Percentiles rank a stretch among this genome's conserved stretches.
Evolutionary conservation across 1,140 invertebrate genomes (phyloP).

Genomic region (Laupala kohalensis): DNA sequence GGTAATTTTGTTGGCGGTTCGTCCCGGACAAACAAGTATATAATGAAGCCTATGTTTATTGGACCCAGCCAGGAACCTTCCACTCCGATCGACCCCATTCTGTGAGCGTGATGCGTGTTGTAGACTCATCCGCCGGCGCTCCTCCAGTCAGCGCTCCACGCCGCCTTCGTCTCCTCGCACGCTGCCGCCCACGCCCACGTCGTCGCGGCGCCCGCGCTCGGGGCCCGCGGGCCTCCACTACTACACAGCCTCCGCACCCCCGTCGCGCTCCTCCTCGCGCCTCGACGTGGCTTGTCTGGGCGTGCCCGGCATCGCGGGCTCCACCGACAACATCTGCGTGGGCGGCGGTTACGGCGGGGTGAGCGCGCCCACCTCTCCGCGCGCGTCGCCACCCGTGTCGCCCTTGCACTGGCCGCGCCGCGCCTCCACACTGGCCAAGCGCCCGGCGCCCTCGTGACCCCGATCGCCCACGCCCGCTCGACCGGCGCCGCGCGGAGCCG

Average conservation of each 20-base stretch:
- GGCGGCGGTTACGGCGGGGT: constrained; percentile 24
- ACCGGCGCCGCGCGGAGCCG: too few species aligned
- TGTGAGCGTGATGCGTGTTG: constrained; percentile 1
- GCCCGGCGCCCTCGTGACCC: not conserved
- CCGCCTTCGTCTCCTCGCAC: constrained; percentile 39
- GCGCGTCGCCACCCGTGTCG: constrained; percentile 38
- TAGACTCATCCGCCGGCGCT: constrained; percentile 35
- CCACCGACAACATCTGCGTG: constrained; percentile 35
- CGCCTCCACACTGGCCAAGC: constrained; percentile 15
- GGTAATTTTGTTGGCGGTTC: too few species aligned
- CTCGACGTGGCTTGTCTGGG: constrained; percentile 41
- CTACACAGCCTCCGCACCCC: constrained; percentile 50
- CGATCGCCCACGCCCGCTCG: not conserved
- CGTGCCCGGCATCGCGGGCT: constrained; percentile 25
- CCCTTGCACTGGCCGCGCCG: constrained; percentile 34
- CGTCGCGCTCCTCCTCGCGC: constrained; percentile 49
- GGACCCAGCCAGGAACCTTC: not conserved
- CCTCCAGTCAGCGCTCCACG: constrained; percentile 35
- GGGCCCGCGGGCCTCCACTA: constrained; percentile 58
- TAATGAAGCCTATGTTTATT: not conserved
- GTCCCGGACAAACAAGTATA: too few species aligned
- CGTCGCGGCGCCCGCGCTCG: constrained; percentile 38
- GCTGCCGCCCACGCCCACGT: constrained; percentile 30
- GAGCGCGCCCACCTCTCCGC: constrained; percentile 39
- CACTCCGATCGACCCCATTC: not conserved